phyloP scores from a whole-genome alignment of 2,888 invertebrate species.

The Tetragnatha montana region DNA sequence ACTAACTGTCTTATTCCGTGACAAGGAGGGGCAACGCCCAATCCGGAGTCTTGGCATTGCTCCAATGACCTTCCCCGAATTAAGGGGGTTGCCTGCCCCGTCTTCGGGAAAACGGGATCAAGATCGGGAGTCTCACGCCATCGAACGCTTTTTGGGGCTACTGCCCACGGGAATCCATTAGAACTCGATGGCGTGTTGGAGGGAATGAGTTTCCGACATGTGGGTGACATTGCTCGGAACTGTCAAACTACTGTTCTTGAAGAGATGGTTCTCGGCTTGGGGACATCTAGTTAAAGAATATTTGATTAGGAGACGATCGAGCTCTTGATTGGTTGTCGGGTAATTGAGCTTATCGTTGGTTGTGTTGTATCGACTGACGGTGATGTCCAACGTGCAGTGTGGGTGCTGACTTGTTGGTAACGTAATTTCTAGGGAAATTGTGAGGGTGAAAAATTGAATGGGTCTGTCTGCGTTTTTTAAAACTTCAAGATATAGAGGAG shows the following conservation, averaged over 20 bases:
- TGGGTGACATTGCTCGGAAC: background rate
- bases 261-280: background rate
- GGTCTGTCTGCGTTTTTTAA: too few species aligned
- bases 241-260: background rate
- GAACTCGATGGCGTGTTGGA: background rate
- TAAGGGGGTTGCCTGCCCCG: background rate
- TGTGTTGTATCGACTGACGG: too few species aligned
- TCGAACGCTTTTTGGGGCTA: background rate
- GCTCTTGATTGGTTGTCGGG: too few species aligned
- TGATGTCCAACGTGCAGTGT: too few species aligned
- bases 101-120: constrained; percentile 48
- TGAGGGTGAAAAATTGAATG: too few species aligned
- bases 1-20: constrained; percentile 33
- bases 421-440: too few species aligned
- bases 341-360: too few species aligned
- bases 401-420: too few species aligned
- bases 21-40: constrained; percentile 48
- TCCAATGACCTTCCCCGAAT: constrained; percentile 64
- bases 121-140: constrained; percentile 35
- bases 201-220: background rate
- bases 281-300: too few species aligned
- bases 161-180: background rate
- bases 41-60: constrained; percentile 45
- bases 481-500: too few species aligned
- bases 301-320: too few species aligned